Conservation (phyloP, 2,113 vertebrate genomes). For the Lichenostomus cassidix region DNA sequence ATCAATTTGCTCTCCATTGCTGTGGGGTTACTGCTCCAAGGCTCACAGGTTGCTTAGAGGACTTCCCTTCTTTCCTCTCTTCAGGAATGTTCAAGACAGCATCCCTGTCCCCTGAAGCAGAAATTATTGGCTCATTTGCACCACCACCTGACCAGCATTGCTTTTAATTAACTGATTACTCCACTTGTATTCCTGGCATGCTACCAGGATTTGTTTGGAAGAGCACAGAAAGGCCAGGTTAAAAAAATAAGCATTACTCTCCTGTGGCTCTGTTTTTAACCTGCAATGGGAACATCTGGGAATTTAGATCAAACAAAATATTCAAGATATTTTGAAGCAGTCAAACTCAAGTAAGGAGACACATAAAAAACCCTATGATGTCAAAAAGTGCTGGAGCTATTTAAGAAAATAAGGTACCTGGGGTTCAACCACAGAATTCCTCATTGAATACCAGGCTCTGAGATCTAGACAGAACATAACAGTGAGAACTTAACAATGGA, state of each 20-base stretch:
- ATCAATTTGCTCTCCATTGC: background rate
- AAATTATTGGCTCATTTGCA: background rate
- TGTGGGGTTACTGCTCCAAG: background rate
- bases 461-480: background rate
- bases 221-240: background rate
- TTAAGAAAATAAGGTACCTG: background rate
- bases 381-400: background rate
- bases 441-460: background rate
- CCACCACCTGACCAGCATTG: background rate
- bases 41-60: background rate
- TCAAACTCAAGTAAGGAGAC: background rate
- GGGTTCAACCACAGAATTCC: background rate
- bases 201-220: background rate
- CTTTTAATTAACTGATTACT: background rate
- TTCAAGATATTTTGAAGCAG: background rate
- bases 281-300: background rate
- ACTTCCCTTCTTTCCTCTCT: background rate
- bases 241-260: background rate
- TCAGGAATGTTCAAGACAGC: background rate
- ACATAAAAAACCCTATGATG: background rate
- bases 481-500: background rate
- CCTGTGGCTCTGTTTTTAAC: background rate
- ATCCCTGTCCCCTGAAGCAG: background rate
- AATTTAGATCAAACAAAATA: conserved; percentile 9
- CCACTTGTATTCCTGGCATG: background rate